Conservation (phyloP, 2,113 vertebrate species). For the Onychorhynchus coronatus region DNA sequence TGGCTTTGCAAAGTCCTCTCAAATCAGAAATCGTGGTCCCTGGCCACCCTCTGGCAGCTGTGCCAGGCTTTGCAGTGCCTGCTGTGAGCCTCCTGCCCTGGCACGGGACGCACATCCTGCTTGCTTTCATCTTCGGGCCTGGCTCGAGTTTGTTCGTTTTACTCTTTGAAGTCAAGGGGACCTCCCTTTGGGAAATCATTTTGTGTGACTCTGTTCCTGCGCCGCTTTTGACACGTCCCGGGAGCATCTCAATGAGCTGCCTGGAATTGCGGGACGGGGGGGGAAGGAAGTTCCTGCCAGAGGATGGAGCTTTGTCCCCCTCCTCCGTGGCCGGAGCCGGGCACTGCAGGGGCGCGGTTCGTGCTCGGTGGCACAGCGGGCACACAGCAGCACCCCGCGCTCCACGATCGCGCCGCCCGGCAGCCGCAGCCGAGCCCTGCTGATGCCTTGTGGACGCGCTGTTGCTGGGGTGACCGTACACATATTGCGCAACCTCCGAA, state of each 20-base stretch:
- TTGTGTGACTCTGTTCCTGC: not conserved
- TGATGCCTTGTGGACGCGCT: not conserved
- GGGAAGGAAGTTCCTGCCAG: not conserved
- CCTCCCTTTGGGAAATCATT: not conserved
- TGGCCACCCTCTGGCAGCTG: not conserved
- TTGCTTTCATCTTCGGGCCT: not conserved
- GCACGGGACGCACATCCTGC: accelerated
- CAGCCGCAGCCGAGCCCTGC: not conserved
- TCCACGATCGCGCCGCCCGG: accelerated
- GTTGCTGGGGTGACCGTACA: slow-evolving; percentile 37
- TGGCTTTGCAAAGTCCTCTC: not conserved
- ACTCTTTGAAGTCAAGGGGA: not conserved
- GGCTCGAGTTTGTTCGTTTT: not conserved
- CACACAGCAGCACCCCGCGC: not conserved
- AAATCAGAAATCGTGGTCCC: not conserved
- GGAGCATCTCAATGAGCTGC: not conserved
- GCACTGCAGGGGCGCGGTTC: not conserved
- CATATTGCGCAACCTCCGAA: slow-evolving; percentile 49
- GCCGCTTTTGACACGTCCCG: not conserved
- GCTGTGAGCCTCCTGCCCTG: not conserved
- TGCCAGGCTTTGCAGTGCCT: not conserved
- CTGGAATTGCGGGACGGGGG: not conserved
- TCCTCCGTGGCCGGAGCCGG: not conserved
- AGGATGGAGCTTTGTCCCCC: not conserved
- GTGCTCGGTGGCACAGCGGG: not conserved